phyloP scores from a whole-genome alignment of 2,797 vertebrate species.

The Chaetophractus vellerosus region DNA sequence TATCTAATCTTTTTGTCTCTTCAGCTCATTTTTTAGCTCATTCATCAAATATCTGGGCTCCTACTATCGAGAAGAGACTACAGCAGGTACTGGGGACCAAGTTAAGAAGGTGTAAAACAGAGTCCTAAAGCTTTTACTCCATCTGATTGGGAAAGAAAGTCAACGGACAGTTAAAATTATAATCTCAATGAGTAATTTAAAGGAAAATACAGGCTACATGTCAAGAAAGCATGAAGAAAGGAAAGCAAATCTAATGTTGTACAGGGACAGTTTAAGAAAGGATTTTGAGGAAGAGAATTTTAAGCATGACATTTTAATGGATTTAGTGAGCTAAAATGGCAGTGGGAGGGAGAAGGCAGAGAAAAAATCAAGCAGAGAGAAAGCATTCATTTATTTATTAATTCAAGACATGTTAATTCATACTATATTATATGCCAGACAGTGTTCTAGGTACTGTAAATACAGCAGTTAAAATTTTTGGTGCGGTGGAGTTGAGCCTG shows the following conservation, averaged over 20 bases:
- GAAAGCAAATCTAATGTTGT: not conserved
- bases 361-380: not conserved
- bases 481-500: rapidly evolving
- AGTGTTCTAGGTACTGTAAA: not conserved
- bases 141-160: not conserved
- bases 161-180: not conserved
- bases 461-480: not conserved
- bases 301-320: not conserved
- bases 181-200: not conserved
- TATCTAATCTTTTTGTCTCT: slow-evolving; percentile 18
- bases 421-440: not conserved
- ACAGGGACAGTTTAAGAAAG: not conserved
- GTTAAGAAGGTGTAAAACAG: not conserved
- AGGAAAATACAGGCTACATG: not conserved
- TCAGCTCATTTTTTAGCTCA: slow-evolving; percentile 52
- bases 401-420: not conserved
- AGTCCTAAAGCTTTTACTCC: not conserved
- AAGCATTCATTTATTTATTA: not conserved
- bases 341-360: not conserved
- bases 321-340: not conserved
- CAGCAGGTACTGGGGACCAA: not conserved
- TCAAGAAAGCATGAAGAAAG: not conserved
- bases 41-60: not conserved
- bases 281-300: not conserved
- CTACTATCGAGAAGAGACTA: not conserved